Conservation (phyloP, 2,888 invertebrate genomes). For the Perizoma flavofasciatum region DNA sequence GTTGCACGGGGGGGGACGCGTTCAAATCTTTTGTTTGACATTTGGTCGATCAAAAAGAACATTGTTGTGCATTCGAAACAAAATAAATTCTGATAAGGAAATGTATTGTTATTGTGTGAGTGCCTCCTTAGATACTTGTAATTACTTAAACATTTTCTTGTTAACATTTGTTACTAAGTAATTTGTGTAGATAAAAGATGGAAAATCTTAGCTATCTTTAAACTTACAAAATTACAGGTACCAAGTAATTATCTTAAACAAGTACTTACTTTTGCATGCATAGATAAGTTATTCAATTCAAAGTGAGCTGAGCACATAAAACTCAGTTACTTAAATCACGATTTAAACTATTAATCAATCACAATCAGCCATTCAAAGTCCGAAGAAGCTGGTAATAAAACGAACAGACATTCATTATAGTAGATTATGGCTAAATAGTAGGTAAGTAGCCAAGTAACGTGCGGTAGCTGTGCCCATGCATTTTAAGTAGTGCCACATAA, state of each 20-base stretch:
- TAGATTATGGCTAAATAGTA: constrained; percentile 11
- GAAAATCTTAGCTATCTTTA: no score
- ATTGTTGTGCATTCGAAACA: no score
- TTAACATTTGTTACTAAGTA: no score
- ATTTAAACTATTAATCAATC: constrained; percentile 30
- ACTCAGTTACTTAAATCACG: constrained; percentile 18
- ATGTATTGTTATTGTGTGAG: no score
- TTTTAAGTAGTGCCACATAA: constrained; percentile 24
- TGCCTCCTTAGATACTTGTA: no score
- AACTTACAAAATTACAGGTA: constrained; percentile 2
- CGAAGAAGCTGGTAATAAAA: constrained; percentile 27
- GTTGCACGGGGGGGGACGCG: constrained; percentile 30
- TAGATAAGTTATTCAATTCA: constrained; percentile 10
- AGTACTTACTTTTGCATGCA: constrained; percentile 1
- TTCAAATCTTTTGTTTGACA: constrained; percentile 49
- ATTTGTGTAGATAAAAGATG: background rate
- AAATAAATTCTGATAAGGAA: no score
- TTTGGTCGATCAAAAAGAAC: background rate
- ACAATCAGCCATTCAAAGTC: constrained; percentile 30
- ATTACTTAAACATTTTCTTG: no score
- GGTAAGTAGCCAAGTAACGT: background rate
- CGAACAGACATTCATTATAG: constrained; percentile 24
- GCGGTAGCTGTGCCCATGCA: constrained; percentile 25
- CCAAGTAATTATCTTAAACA: no score
- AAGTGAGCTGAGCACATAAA: constrained; percentile 6